phyloP scores from a whole-genome alignment of 2,888 invertebrate species.

The Allolobophora icterica region DNA sequence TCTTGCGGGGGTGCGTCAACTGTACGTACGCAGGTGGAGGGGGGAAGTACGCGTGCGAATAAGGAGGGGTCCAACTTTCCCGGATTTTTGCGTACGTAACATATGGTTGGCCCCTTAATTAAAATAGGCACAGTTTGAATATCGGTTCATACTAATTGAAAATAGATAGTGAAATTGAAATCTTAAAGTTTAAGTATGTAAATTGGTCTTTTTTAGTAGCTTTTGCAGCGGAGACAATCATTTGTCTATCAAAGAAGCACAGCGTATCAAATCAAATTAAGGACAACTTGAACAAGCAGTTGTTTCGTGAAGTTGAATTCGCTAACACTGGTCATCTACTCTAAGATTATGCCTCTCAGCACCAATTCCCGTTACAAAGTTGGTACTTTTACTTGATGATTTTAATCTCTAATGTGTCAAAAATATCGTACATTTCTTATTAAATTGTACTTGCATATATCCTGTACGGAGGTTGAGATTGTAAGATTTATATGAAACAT shows the following conservation, averaged over 20 bases:
- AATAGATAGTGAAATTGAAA: not conserved
- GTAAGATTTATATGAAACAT: too few relatives aligned
- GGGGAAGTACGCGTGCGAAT: too few relatives aligned
- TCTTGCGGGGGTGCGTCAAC: too few relatives aligned
- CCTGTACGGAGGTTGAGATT: too few relatives aligned
- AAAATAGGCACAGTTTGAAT: too few relatives aligned
- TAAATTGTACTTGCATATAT: not conserved
- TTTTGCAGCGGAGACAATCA: not conserved
- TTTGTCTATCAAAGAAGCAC: not conserved
- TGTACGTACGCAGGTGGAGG: too few relatives aligned
- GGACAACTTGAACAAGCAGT: not conserved
- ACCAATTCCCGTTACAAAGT: too few relatives aligned
- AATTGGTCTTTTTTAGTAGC: not conserved
- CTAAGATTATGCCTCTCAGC: too few relatives aligned
- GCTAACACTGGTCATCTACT: too few relatives aligned
- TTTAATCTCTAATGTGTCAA: not conserved
- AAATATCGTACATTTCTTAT: not conserved
- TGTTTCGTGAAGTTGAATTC: not conserved
- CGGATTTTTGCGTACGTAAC: too few relatives aligned
- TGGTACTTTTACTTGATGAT: not conserved
- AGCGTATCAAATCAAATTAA: not conserved
- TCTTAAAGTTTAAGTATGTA: not conserved
- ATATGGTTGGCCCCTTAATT: too few relatives aligned
- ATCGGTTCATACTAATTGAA: not conserved
- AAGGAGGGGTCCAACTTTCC: too few relatives aligned